Percentiles rank a stretch among this genome's conserved stretches.
Evolutionary conservation across 2,888 invertebrate genomes (phyloP).

Genomic region (Drosophila monieri): DNA sequence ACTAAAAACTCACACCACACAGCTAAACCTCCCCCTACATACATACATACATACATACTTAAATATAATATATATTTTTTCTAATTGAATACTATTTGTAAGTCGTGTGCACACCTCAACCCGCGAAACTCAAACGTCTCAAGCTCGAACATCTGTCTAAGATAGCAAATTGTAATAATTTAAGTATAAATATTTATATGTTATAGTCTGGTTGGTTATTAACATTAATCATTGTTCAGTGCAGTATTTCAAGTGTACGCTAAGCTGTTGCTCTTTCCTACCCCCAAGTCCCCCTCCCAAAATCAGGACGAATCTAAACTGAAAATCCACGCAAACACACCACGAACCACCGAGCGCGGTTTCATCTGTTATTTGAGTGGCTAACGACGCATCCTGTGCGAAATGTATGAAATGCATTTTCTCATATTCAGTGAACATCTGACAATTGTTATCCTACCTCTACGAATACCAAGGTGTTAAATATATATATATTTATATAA

Average conservation of each 20-base stretch:
- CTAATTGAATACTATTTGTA: slow-evolving; percentile 41
- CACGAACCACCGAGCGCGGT: slow-evolving; percentile 49
- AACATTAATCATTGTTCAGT: slow-evolving; percentile 43
- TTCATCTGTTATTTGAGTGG: slow-evolving; percentile 41
- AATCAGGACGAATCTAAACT: slow-evolving; percentile 13
- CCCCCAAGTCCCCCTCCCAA: background rate
- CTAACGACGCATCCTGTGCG: slow-evolving; percentile 21
- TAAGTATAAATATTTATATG: slow-evolving; percentile 42
- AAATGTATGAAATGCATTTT: slow-evolving; percentile 28
- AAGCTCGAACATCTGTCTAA: slow-evolving; percentile 42
- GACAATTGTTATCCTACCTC: slow-evolving; percentile 76
- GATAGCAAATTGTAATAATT: slow-evolving; percentile 40
- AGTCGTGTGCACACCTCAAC: slow-evolving; percentile 24
- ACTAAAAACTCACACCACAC: slow-evolving; percentile 7
- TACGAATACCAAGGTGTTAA: slow-evolving; percentile 71
- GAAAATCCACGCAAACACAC: slow-evolving; percentile 7
- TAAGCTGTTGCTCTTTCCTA: slow-evolving; percentile 25
- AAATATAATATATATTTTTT: slow-evolving; percentile 42
- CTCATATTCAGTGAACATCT: slow-evolving; percentile 59
- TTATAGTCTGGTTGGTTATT: slow-evolving; percentile 46
- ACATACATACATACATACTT: slow-evolving; percentile 24
- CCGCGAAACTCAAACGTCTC: slow-evolving; percentile 35
- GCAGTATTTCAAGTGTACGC: slow-evolving; percentile 42
- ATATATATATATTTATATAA: slow-evolving; percentile 56
- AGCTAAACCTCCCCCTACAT: background rate